Base-by-base conservation (phyloP, 2,888 invertebrate genomes). In the Drepanosiphum platanoidis region DNA sequence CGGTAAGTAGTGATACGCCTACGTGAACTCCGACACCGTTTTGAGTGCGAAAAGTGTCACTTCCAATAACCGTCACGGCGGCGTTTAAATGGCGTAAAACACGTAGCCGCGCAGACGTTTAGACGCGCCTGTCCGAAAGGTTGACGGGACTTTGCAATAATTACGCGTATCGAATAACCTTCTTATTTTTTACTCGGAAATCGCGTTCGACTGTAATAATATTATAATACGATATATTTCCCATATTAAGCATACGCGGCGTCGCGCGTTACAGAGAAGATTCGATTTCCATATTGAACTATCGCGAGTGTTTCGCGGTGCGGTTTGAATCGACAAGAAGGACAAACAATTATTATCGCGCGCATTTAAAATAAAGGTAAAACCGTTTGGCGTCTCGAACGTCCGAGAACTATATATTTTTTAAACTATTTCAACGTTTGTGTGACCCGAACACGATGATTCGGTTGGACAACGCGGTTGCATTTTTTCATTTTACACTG, bases 161-260 rank as follows among this genome's bases (percentile, higher is more conserved):
- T 64, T 64, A 4, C 11, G 32, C 46, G 32, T 74, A 46, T 74
- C 72, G 22, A 74, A 74, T 74, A 46, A 46, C 72, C 9, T 74
- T 74, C 32, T 46, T 30, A 46, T 46, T 32, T 46, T 74, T 46
- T 46, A 22, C 32, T 46, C 42, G 30, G 30, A 30, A 46, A 74
- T 32, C 46, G 46, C 46, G 32, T 74, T 74, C 22, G n/a, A 74
- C 46, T 22, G 22, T 30, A 11, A 22, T 22, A 22, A 13, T n/a
- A 22, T 27, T 39, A 71, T 71, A 7, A 27, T 7, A 22, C 27
- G 27, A n/a, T 71, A 27, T 15, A 71, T 27, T n/a, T n/a, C n/a
- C n/a, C n/a, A n/a, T 34, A n/a, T 66, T 39, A n/a, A 36, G 13
- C 39, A 7, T 18, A 27, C 9, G 4, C 39, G n/a, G 30, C 11